A percentile compares a stretch with the other conserved stretches of the same genome.
These are phyloP conservation scores for Natator depressus DNA, from an alignment of 2,113 vertebrate genomes.

Conservation along the genomic window DNA sequence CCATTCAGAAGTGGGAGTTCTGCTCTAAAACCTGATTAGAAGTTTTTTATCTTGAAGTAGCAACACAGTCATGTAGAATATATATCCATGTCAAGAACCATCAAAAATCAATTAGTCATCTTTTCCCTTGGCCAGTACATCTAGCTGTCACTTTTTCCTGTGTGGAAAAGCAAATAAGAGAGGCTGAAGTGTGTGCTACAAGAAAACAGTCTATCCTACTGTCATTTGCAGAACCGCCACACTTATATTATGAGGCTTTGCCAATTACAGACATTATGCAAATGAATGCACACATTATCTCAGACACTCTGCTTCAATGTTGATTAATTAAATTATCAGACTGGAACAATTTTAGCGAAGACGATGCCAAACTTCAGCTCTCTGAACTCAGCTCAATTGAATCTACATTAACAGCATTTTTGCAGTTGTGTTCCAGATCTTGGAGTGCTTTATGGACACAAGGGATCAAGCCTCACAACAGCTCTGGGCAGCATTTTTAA, in stretches of 20 bases:
- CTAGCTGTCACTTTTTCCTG: conserved; percentile 29
- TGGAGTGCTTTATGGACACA: not conserved
- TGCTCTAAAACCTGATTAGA: not conserved
- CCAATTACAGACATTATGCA: conserved; percentile 71
- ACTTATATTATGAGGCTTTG: conserved; percentile 45
- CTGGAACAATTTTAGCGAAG: conserved; percentile 64
- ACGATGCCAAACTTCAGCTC: conserved; percentile 58
- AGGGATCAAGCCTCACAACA: not conserved
- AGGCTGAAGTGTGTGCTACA: conserved; percentile 25
- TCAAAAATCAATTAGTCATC: conserved; percentile 35
- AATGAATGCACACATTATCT: conserved; percentile 71
- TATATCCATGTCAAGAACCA: not conserved
- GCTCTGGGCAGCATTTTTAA: not conserved
- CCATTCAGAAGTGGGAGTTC: not conserved
- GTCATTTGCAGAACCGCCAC: conserved; percentile 35
- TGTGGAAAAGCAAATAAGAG: conserved; percentile 42
- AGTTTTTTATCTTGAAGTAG: conserved; percentile 1
- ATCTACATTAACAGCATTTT: not conserved
- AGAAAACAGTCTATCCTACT: conserved; percentile 21
- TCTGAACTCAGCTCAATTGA: not conserved
- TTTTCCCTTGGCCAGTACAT: conserved; percentile 39
- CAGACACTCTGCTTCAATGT: conserved; percentile 64
- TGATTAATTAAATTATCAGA: conserved; percentile 76
- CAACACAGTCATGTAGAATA: not conserved
- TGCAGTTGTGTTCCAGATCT: not conserved